Evolutionary conservation across 2,113 vertebrate species (phyloP).

Genomic region (Clarias gariepinus): DNA sequence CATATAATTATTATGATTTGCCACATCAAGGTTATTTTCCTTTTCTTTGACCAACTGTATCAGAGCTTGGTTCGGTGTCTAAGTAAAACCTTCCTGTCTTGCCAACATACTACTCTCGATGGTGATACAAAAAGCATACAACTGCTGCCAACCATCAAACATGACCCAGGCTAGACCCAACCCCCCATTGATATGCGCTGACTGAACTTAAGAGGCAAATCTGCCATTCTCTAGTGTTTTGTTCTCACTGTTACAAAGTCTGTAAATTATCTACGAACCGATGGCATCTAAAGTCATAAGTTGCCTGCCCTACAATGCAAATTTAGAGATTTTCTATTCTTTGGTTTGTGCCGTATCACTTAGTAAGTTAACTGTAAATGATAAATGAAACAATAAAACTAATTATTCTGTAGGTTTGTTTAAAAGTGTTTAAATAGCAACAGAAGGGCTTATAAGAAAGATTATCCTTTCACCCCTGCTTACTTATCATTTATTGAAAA

Average conservation of each 20-base stretch:
- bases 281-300: conserved; percentile 69
- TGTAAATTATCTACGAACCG: conserved; percentile 77
- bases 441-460: conserved; percentile 15
- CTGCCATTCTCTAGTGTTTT: conserved; percentile 69
- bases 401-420: conserved; percentile 26
- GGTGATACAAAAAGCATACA: conserved; percentile 77
- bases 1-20: conserved; percentile 37
- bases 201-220: conserved; percentile 76
- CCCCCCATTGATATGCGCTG: conserved; percentile 73
- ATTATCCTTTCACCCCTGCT: conserved; percentile 2
- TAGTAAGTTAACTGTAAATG: conserved; percentile 40
- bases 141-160: conserved; percentile 65
- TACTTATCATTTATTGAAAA: neutral
- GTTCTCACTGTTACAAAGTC: conserved; percentile 73
- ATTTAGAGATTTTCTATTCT: conserved; percentile 24
- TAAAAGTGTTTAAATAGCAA: conserved; percentile 41
- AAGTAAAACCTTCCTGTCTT: conserved; percentile 74
- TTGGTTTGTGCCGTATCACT: conserved; percentile 46
- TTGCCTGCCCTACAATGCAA: conserved; percentile 65
- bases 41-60: conserved; percentile 66
- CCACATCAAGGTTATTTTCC: conserved; percentile 31
- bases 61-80: conserved; percentile 71
- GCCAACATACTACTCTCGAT: conserved; percentile 80
- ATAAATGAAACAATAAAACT: conserved; percentile 49
- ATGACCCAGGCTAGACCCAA: conserved; percentile 71